Conservation (phyloP, 2,888 invertebrate genomes). For the Hypena proboscidalis region DNA sequence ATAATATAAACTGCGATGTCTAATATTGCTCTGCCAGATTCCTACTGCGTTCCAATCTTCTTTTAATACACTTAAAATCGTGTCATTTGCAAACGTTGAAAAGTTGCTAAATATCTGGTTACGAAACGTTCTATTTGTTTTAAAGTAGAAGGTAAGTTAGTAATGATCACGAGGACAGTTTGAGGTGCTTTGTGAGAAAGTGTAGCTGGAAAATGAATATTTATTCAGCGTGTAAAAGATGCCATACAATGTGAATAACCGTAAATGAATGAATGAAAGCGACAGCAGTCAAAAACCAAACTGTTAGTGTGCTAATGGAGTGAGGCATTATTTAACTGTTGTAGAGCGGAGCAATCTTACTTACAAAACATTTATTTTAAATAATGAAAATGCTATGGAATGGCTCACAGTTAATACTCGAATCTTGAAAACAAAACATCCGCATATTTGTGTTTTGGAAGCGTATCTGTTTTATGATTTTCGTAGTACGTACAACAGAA, state of each 20-base stretch:
- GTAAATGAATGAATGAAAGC: conserved; percentile 23
- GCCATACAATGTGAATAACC: conserved; percentile 3
- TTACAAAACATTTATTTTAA: conserved; percentile 3
- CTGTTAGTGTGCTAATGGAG: conserved; percentile 8
- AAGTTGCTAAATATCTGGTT: conserved; percentile 54
- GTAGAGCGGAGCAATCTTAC: conserved; percentile 9
- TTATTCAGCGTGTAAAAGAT: background rate
- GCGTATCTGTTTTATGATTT: too few species aligned
- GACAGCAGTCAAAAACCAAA: conserved; percentile 19
- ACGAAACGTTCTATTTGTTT: conserved; percentile 13
- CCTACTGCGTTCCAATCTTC: conserved; percentile 49
- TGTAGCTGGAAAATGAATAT: too few species aligned
- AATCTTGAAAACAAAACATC: too few species aligned
- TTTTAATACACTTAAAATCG: conserved; percentile 53
- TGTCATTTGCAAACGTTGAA: conserved; percentile 53
- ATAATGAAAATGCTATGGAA: conserved; percentile 1
- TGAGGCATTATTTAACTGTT: conserved; percentile 10
- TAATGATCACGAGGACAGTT: too few species aligned
- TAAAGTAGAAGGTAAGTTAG: too few species aligned
- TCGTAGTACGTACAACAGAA: too few species aligned
- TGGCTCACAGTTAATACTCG: background rate
- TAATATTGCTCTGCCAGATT: conserved; percentile 62
- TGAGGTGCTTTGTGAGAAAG: too few species aligned
- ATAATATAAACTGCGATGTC: conserved; percentile 64
- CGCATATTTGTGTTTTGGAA: too few species aligned